Base-by-base conservation (phyloP, 2,113 vertebrate species). In the Rhabdomys dilectus region DNA sequence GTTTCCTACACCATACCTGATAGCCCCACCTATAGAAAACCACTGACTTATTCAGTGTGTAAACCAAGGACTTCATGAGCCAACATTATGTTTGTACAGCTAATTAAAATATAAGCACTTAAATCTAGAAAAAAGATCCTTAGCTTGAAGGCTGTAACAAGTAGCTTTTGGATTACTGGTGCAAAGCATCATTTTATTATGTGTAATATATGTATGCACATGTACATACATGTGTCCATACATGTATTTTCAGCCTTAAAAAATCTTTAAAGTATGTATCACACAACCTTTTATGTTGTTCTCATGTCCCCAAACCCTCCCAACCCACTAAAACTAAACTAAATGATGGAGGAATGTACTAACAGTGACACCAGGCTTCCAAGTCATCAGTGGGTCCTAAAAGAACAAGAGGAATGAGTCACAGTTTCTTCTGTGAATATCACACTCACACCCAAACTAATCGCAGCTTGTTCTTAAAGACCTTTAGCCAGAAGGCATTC, bases 301-400 rank as follows among this genome's bases (percentile, higher is more conserved):
- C 10, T 75, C 72, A 15, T 7, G 16, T 58, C 0, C 1, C 96
- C 93, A 94, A 90, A 85, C 92, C 64, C 89, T 89, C 94, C 45
- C 77, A 98, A 96, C 24, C 62, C 93, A 51, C 96, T 96, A 94
- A 87, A 96, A 96, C 86, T 42, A 42, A 84, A 88, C 96, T 80
- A 98, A 97, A 93, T 82, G 88, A 88, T 94, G 95, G 95, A 97
- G 94, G 91, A 96, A 96, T 97, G 84, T 78, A 64, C 68, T 96
- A 94, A 96, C 82, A 94, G 87, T 60, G 87, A 97, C 97, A 97
- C 84, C 93, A 97, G 93, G 90, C 88, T 88, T 78, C 97, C 93
- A 98, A 98, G 94, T 98, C 96, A 98, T 98, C 95, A 97, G 89
- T 75, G 97, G 97, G 94, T 97, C 97, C 97, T 98, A 96, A 97